Percentiles rank a stretch among this genome's conserved stretches.
Evolutionary conservation across 2,113 vertebrate species (phyloP).

Genomic region (Pteruthius melanotis): DNA sequence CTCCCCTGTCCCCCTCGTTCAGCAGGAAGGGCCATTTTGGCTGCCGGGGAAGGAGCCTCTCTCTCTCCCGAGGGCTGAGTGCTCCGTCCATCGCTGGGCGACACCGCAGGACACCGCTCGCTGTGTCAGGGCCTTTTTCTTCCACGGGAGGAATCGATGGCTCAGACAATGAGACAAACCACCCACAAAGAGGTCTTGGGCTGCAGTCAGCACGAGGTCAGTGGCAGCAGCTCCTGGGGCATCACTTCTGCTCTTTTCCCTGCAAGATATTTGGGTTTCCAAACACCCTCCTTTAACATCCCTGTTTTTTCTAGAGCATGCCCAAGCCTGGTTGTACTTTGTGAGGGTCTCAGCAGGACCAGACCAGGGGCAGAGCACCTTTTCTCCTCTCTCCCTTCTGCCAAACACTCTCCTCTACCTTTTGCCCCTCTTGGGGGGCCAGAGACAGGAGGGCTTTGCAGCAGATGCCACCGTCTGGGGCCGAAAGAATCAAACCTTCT

Average conservation of each 20-base stretch:
- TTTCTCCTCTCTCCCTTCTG: background rate
- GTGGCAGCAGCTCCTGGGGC: background rate
- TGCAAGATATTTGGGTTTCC: background rate
- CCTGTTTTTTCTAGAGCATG: rapidly evolving
- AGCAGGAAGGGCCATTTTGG: background rate
- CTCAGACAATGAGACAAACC: background rate
- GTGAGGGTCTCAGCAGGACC: background rate
- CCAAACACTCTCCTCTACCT: background rate
- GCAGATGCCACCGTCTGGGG: rapidly evolving
- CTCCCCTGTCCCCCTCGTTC: rapidly evolving
- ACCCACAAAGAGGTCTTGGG: background rate
- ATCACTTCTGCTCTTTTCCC: background rate
- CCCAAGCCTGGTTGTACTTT: background rate
- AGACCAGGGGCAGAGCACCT: background rate
- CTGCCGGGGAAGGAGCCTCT: background rate
- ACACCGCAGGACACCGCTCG: rapidly evolving
- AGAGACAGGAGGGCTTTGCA: background rate
- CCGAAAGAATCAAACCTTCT: background rate
- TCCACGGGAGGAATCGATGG: background rate
- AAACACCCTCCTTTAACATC: rapidly evolving
- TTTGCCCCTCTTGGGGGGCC: rapidly evolving
- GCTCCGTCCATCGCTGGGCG: background rate
- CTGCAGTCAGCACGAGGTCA: background rate
- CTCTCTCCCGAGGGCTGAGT: background rate
- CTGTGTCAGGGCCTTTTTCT: background rate